Base-by-base conservation (phyloP, 2,888 invertebrate species). In the Atherix ibis region DNA sequence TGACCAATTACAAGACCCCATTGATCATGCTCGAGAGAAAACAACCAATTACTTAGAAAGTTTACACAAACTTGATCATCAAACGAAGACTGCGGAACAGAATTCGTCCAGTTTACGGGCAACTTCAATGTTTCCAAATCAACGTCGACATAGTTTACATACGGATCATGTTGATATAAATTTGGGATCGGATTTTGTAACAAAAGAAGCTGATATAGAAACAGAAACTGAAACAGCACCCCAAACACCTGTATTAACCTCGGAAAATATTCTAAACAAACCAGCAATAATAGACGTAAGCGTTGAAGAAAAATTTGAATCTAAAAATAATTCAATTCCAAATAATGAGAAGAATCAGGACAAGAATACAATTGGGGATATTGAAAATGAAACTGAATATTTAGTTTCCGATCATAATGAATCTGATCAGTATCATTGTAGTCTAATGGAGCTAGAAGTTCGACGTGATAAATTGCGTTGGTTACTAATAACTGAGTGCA, bases 401-500 rank as follows among this genome's bases (percentile, higher is more conserved):
- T 31, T 18, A 9, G 16, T 22, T n/a, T n/a, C n/a, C n/a, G n/a
- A n/a, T n/a, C n/a, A n/a, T n/a, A n/a, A n/a, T n/a, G n/a, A n/a
- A n/a, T n/a, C n/a, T n/a, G n/a, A n/a, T n/a, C n/a, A 22, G 2
- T n/a, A 18, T 15, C 16, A 30, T 30, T 59, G 52, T 44, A 62
- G 62, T 46, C 49, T 53, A 17, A 62, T 62, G 62, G 62, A 62
- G 44, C 42, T 62, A 41, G 62, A 62, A 44, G 62, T 55, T 37
- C 50, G 53, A 36, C 54, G 59, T 30, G 62, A 62, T 44, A 62
- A 62, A 42, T 50, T 56, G 24, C 58, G 62, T 22, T 62, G 62
- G 62, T 46, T 62, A 12, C 44, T 61, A 39, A 62, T 62, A 45
- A 62, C 62, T 10, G 62, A 62, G 40, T 60, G 62, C 43, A 58